These are phyloP conservation scores for Archaeoteleia sp. DNA, from an alignment of 2,888 invertebrate genomes.

Conservation along the genomic window DNA sequence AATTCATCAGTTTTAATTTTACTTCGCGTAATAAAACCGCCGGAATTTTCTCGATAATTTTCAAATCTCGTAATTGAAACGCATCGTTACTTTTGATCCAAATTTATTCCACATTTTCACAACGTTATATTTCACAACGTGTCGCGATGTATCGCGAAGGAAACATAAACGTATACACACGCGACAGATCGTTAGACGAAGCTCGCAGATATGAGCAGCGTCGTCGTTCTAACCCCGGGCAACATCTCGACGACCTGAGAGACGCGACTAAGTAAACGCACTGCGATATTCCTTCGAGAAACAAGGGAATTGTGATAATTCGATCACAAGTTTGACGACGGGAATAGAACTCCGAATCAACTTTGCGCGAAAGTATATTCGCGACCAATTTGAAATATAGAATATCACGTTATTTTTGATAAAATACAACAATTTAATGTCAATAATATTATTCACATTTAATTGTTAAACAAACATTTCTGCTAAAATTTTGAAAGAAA, in stretches of 20 bases:
- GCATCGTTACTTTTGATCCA: not conserved
- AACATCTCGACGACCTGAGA: constrained; percentile 43
- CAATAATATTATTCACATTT: too few species aligned
- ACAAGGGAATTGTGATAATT: constrained; percentile 38
- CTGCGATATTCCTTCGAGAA: constrained; percentile 21
- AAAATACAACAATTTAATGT: too few species aligned
- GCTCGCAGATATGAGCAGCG: constrained; percentile 38
- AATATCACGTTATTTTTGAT: too few species aligned
- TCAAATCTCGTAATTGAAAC: constrained; percentile 16
- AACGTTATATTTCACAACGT: constrained; percentile 7
- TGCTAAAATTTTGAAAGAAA: too few species aligned
- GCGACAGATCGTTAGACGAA: not conserved
- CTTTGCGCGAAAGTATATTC: too few species aligned
- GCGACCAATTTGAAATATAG: too few species aligned
- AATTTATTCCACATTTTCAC: not conserved
- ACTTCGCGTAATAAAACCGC: constrained; percentile 5
- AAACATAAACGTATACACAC: constrained; percentile 16
- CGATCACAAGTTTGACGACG: constrained; percentile 42
- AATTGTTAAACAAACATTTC: too few species aligned
- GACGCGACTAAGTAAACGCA: constrained; percentile 30
- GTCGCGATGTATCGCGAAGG: constrained; percentile 19
- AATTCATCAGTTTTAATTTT: constrained; percentile 40
- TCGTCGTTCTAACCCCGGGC: constrained; percentile 17
- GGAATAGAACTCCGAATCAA: too few species aligned
- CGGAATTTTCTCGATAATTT: constrained; percentile 11